Percentiles rank a stretch among this genome's conserved stretches.
Evolutionary conservation across 2,113 vertebrate genomes (phyloP).

Genomic region (Bombycilla garrulus): DNA sequence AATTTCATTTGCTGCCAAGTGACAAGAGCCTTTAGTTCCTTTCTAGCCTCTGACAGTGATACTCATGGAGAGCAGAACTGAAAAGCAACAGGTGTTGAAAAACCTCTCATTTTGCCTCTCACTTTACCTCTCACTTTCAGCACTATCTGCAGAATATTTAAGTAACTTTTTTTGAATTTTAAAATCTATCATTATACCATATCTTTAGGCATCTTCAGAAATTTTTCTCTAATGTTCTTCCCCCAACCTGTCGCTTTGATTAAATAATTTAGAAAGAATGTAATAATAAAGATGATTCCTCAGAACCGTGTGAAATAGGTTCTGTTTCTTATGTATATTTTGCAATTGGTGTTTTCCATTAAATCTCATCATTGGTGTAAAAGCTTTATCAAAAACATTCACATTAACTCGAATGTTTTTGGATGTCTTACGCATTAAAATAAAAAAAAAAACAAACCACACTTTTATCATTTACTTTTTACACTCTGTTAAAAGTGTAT

Average conservation of each 20-base stretch:
- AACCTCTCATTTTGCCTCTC: neutral
- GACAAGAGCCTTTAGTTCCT: neutral
- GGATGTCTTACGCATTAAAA: neutral
- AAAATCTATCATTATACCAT: neutral
- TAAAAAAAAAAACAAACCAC: neutral
- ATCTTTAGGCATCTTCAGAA: neutral
- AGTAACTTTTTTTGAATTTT: neutral
- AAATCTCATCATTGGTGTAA: neutral
- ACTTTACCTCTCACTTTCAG: neutral
- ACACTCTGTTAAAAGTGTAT: neutral
- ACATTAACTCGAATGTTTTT: neutral
- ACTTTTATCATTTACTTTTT: slow-evolving; percentile 14
- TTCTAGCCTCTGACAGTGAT: neutral
- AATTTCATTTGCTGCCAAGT: neutral
- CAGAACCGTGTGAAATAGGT: neutral
- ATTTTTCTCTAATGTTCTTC: neutral
- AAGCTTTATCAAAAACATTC: neutral
- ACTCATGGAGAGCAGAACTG: neutral
- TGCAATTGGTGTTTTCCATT: neutral
- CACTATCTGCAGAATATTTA: neutral
- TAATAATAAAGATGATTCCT: neutral
- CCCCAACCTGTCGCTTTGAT: neutral
- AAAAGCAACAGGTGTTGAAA: neutral
- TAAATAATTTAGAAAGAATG: slow-evolving; percentile 10
- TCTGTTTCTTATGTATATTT: neutral